These are phyloP conservation scores for Ruditapes philippinarum DNA, from an alignment of 1,140 invertebrate genomes.

Conservation along the genomic window DNA sequence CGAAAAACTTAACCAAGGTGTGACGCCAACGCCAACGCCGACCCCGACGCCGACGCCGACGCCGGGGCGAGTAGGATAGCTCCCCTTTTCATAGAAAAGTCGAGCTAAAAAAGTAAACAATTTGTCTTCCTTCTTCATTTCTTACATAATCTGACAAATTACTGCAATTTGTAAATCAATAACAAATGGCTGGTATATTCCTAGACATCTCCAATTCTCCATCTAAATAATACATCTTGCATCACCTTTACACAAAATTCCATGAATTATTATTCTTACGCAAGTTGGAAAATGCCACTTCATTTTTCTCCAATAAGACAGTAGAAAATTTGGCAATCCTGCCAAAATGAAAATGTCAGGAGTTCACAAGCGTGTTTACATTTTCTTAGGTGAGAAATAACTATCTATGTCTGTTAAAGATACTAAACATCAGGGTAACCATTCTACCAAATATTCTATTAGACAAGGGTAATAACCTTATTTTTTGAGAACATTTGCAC, in stretches of 20 bases:
- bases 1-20: too few species aligned
- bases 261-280: neutral
- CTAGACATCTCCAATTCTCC: too few species aligned
- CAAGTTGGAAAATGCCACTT: neutral
- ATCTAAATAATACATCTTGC: neutral
- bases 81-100: too few species aligned
- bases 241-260: neutral
- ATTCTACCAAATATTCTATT: neutral
- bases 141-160: too few species aligned
- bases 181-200: too few species aligned
- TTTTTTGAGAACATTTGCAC: neutral
- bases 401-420: neutral
- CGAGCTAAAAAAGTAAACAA: too few species aligned
- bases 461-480: neutral
- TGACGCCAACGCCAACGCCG: too few species aligned
- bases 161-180: too few species aligned
- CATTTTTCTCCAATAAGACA: conserved; percentile 23
- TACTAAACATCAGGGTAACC: neutral
- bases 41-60: too few species aligned
- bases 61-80: too few species aligned
- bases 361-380: conserved; percentile 48
- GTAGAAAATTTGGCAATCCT: neutral
- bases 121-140: too few species aligned
- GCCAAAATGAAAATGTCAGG: conserved; percentile 29
- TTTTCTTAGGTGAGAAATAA: neutral